phyloP scores from a whole-genome alignment of 1,140 invertebrate genomes.

The Drosophila oshimai region DNA sequence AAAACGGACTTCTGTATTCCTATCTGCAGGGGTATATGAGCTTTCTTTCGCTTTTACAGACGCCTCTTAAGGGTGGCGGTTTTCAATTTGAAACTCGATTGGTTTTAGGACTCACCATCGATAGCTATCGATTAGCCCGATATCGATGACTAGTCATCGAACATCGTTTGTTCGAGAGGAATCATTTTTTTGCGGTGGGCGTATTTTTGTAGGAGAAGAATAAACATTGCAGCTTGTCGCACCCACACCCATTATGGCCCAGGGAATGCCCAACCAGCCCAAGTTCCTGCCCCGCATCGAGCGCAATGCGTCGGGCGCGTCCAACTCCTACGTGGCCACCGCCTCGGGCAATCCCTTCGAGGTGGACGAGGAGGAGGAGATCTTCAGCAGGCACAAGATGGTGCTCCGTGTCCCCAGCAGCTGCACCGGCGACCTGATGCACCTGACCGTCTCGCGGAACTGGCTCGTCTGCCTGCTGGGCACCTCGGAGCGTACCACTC shows the following conservation, averaged over 20 bases:
- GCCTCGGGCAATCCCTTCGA: slow-evolving; percentile 67
- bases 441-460: slow-evolving; percentile 92
- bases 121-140: no score
- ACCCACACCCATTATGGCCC: no score
- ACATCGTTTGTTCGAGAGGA: not conserved
- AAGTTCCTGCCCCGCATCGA: slow-evolving; percentile 58
- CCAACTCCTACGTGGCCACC: slow-evolving; percentile 40
- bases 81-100: no score
- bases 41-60: no score
- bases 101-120: no score
- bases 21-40: no score
- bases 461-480: slow-evolving; percentile 92
- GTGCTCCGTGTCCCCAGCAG: slow-evolving; percentile 89
- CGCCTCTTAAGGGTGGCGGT: no score
- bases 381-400: slow-evolving; percentile 91
- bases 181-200: not conserved
- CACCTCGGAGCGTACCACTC: slow-evolving; percentile 90
- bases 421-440: slow-evolving; percentile 85
- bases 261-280: slow-evolving; percentile 45
- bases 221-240: not conserved
- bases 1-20: no score
- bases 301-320: not conserved
- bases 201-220: not conserved
- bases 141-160: not conserved
- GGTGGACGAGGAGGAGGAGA: slow-evolving; percentile 86